A percentile compares a stretch with the other conserved stretches of the same genome.
Evolutionary conservation across 2,888 invertebrate species (phyloP).

Genomic region (Drosophila limbata): DNA sequence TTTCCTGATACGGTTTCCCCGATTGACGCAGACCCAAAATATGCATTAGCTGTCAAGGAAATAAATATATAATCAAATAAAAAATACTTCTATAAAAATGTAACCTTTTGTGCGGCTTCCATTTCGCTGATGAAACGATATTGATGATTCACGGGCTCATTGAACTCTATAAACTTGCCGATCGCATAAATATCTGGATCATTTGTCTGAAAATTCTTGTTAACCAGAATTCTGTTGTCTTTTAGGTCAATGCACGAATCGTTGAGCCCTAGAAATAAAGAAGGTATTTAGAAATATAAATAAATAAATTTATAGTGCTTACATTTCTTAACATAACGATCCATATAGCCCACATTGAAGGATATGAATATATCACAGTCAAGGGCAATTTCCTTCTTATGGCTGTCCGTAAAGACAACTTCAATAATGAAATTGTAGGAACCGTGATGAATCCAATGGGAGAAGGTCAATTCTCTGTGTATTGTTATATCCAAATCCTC

Average conservation of each 20-base stretch:
- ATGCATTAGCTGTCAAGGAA: constrained; percentile 56
- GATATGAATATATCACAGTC: constrained; percentile 80
- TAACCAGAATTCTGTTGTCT: constrained; percentile 46
- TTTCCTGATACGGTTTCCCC: constrained; percentile 33
- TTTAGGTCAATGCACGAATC: constrained; percentile 36
- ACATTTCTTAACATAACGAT: constrained; percentile 21
- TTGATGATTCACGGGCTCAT: constrained; percentile 63
- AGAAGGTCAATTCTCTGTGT: constrained; percentile 51
- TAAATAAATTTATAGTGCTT: constrained; percentile 17
- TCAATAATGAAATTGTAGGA: constrained; percentile 55
- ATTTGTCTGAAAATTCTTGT: constrained; percentile 66
- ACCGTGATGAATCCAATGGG: constrained; percentile 48
- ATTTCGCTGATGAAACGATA: constrained; percentile 55
- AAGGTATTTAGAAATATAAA: not conserved
- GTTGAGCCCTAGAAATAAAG: constrained; percentile 39
- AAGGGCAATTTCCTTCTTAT: constrained; percentile 29
- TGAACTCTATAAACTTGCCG: constrained; percentile 60
- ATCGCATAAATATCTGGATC: constrained; percentile 71
- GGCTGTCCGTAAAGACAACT: constrained; percentile 57
- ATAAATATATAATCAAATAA: not conserved
- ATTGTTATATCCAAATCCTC: constrained; percentile 58
- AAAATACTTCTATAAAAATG: not conserved
- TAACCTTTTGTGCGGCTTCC: constrained; percentile 75
- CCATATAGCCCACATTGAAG: constrained; percentile 62
- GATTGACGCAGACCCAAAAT: constrained; percentile 36